Evolutionary conservation across 2,888 invertebrate genomes (phyloP).

Genomic region (Aelia acuminata): DNA sequence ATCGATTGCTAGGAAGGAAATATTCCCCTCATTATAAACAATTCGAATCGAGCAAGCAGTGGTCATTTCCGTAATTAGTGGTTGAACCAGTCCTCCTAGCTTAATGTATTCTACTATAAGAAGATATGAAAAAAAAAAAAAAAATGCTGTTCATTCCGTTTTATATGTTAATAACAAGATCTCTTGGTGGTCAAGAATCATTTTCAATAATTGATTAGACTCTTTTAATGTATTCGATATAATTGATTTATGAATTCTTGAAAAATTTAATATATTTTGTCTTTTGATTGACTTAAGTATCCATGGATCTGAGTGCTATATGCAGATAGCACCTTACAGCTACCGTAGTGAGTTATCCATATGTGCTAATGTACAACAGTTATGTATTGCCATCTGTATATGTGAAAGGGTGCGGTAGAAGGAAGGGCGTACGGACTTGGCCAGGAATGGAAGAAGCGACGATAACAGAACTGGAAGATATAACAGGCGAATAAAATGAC

Average conservation of each 20-base stretch:
- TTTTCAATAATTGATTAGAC: neutral
- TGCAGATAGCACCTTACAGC: neutral
- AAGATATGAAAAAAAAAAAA: neutral
- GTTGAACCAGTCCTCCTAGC: neutral
- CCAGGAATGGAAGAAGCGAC: neutral
- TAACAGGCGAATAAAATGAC: slow-evolving; percentile 28
- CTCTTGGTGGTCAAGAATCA: neutral
- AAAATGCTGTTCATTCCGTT: neutral
- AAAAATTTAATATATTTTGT: too few relatives aligned
- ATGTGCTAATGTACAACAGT: slow-evolving; percentile 8
- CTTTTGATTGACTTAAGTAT: too few relatives aligned
- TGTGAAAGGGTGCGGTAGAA: too few relatives aligned
- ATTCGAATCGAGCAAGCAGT: neutral
- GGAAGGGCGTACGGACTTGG: neutral
- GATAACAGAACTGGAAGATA: slow-evolving; percentile 11
- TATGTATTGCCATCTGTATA: neutral
- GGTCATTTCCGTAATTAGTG: neutral
- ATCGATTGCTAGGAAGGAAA: neutral
- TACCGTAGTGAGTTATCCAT: neutral
- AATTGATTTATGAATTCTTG: too few relatives aligned
- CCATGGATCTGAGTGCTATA: neutral
- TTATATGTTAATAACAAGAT: neutral
- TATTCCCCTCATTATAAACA: neutral
- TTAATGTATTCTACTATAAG: neutral
- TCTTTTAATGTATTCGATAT: too few relatives aligned